phyloP scores from a whole-genome alignment of 2,113 vertebrate genomes.

The Myiozetetes cayanensis region DNA sequence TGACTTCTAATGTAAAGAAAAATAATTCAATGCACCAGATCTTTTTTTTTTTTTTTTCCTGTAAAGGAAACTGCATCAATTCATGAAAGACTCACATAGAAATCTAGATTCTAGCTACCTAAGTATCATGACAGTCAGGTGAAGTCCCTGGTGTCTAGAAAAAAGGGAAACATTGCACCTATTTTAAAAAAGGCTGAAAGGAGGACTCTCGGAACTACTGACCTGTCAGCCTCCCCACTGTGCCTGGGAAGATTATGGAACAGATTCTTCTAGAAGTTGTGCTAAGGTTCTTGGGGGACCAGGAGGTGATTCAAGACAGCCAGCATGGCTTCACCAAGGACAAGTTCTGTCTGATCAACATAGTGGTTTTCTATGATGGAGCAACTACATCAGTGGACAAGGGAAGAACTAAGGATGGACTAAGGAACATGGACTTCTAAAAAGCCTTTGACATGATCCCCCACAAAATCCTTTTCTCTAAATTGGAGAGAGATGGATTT shows the following conservation, averaged over 20 bases:
- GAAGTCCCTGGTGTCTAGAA: not conserved
- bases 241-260: not conserved
- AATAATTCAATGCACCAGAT: not conserved
- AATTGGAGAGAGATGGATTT: too few species aligned
- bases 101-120: not conserved
- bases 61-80: not conserved
- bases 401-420: too few species aligned
- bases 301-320: too few species aligned
- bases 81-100: not conserved
- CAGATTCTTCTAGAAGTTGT: too few species aligned
- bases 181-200: not conserved
- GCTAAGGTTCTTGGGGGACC: too few species aligned
- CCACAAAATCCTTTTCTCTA: too few species aligned
- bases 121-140: not conserved
- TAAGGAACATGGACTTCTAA: too few species aligned
- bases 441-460: too few species aligned
- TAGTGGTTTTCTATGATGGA: too few species aligned
- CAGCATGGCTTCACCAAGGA: too few species aligned
- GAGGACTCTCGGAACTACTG: not conserved
- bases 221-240: not conserved
- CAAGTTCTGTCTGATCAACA: too few species aligned
- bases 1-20: not conserved
- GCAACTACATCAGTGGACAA: too few species aligned
- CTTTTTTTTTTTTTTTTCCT: not conserved
- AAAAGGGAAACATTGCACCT: not conserved